These are phyloP conservation scores for Hylomyscus alleni DNA, from an alignment of 2,797 vertebrate genomes.

Conservation along the genomic window DNA sequence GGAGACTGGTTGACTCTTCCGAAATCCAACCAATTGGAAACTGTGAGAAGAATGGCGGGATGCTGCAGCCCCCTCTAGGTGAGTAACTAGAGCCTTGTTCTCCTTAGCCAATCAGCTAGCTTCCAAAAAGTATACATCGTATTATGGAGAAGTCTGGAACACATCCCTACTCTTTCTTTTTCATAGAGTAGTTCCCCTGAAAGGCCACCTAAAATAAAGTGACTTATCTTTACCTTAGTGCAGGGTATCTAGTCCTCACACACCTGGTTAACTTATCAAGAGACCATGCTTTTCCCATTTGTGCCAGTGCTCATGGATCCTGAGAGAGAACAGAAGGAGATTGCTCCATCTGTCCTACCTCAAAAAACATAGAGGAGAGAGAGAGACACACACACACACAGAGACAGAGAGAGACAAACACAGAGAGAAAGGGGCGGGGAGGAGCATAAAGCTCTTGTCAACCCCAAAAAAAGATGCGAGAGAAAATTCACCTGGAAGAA, in stretches of 20 bases:
- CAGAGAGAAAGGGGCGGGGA: no score
- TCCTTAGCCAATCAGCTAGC: slow-evolving; percentile 8
- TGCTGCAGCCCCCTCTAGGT: slow-evolving; percentile 99
- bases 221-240: slow-evolving; percentile 4
- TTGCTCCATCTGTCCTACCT: slow-evolving; percentile 51
- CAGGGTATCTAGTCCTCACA: not conserved
- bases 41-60: slow-evolving; percentile 98
- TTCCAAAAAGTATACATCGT: not conserved
- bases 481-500: slow-evolving; percentile 23
- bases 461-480: not conserved
- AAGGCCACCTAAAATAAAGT: slow-evolving; percentile 48
- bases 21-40: slow-evolving; percentile 98
- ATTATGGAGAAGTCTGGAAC: not conserved
- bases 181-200: not conserved
- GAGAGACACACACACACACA: no score
- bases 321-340: slow-evolving; percentile 42
- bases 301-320: slow-evolving; percentile 22
- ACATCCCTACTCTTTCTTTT: slow-evolving; percentile 36
- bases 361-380: not conserved
- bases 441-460: not conserved
- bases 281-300: not conserved
- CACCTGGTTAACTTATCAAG: slow-evolving; percentile 3
- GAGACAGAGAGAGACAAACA: no score
- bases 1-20: slow-evolving; percentile 97
- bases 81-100: slow-evolving; percentile 77